A percentile compares a stretch with the other conserved stretches of the same genome.
phyloP scores from a whole-genome alignment of 1,140 invertebrate genomes.

The Dendrolimus kikuchii region DNA sequence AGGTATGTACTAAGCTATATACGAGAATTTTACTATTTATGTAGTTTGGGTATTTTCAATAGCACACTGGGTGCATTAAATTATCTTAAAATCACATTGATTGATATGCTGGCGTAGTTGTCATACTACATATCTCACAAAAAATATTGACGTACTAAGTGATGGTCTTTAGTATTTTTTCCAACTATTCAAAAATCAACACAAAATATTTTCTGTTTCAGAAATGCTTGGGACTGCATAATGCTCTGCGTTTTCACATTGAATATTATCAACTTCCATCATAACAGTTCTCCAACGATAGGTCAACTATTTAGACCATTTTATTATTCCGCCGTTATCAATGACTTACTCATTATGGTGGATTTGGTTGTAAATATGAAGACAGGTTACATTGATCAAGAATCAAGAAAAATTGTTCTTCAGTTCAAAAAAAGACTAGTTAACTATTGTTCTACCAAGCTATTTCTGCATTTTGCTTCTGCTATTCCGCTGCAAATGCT shows the following conservation, averaged over 20 bases:
- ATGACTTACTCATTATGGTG: slow-evolving; percentile 21
- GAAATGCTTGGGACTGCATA: slow-evolving; percentile 25
- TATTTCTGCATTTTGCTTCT: slow-evolving; percentile 24
- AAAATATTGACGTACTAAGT: no score
- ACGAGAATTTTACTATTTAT: not conserved
- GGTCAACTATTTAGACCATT: slow-evolving; percentile 6
- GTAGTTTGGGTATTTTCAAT: no score
- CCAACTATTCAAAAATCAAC: no score
- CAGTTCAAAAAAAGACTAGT: slow-evolving; percentile 15
- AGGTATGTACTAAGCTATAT: slow-evolving; percentile 14
- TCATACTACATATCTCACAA: no score
- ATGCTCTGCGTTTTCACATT: slow-evolving; percentile 16
- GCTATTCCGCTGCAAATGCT: slow-evolving; percentile 26
- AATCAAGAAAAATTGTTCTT: slow-evolving; percentile 19
- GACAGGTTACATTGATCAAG: slow-evolving; percentile 25
- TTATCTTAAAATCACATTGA: no score
- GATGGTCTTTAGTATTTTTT: no score
- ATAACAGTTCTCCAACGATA: slow-evolving; percentile 21
- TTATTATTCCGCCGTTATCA: slow-evolving; percentile 16
- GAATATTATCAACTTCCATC: slow-evolving; percentile 23
- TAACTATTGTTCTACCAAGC: slow-evolving; percentile 24
- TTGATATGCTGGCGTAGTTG: no score
- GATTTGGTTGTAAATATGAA: slow-evolving; percentile 28
- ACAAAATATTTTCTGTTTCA: slow-evolving; percentile 13
- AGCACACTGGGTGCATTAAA: no score